Evolutionary conservation across 2,113 vertebrate genomes (phyloP), one percentile per base, ranked within the genome.

Genomic region (Pseudolaguvia tuberculata): DNA sequence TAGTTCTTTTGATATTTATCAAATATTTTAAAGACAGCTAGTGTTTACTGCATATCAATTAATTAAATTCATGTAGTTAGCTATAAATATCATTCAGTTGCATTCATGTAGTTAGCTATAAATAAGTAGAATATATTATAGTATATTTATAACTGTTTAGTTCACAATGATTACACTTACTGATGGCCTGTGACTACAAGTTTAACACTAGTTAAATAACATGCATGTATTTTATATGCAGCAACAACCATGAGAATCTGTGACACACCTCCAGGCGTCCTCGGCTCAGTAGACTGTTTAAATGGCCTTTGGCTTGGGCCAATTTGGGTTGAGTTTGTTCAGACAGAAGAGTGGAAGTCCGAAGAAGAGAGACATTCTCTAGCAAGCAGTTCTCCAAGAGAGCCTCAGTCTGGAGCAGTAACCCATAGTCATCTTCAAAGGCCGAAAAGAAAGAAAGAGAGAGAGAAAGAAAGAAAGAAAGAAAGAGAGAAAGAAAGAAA

Each of bases 361-460:
- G 91, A 75, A 98, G 84, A 45, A 92, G 91, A 83, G 91, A 73
- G 29, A 91, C 86, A 75, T 96, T 98, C 48, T 96, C 95, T 79
- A 92, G 91, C 70, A 98, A 84, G 82, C 93, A 94, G 67, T 95
- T 92, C 83, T 99, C 97, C 84, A 99, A 85, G 77, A 94, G 83
- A 23, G 88, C 88, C 79, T 99, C 97, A 0, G 94, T 95, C 81
- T 93, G 87, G 78, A 98, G 82, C 85, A 99, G 87, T 12, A 83
- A 89, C 79, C 91, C 90, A 0, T 94, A 93, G 84, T 97, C 97
- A 86, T 97, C 97, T 99, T 63, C 55, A 75, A 23, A 79, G 21
- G n/a, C 20, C 21, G 31, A n/a, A 23, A 48, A 56, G 17, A 31
- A 20, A 27, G 3, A 65, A 14, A 35, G 17, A 15, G 3, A 35